Evolutionary conservation across 92 coral and sea anemone species (phyloP).

Genomic region (Epizoanthus illoricatus): DNA sequence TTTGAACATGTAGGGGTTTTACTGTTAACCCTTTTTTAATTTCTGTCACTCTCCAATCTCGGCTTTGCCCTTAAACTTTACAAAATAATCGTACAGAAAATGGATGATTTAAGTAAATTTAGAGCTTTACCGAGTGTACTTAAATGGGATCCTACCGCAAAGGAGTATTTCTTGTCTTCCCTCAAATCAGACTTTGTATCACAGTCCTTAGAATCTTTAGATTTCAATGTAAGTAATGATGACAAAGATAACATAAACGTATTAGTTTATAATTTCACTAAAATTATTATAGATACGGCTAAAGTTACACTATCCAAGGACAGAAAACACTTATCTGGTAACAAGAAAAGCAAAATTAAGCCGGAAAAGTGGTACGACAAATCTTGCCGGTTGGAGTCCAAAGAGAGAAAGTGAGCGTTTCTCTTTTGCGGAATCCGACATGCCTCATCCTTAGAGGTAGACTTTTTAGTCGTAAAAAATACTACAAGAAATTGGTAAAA

Average conservation of each 20-base stretch:
- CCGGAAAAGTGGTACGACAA: neutral
- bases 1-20: neutral
- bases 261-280: neutral
- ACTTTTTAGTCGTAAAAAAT: neutral
- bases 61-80: neutral
- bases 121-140: neutral
- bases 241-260: neutral
- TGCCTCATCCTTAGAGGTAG: neutral
- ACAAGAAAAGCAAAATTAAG: neutral
- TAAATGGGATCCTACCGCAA: neutral
- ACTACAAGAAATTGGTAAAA: neutral
- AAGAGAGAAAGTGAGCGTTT: neutral
- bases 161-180: neutral
- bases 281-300: neutral
- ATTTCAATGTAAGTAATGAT: neutral
- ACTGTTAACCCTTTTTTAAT: conserved; percentile 1
- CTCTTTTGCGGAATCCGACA: too few species aligned
- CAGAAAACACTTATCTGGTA: neutral
- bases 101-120: neutral
- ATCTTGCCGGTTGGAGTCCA: neutral
- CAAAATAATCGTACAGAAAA: neutral
- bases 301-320: neutral
- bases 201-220: neutral
- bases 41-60: neutral
- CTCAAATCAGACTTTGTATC: neutral